These are phyloP conservation scores for Toxotes jaculatrix DNA, from an alignment of 2,113 vertebrate species.

Conservation along the genomic window DNA sequence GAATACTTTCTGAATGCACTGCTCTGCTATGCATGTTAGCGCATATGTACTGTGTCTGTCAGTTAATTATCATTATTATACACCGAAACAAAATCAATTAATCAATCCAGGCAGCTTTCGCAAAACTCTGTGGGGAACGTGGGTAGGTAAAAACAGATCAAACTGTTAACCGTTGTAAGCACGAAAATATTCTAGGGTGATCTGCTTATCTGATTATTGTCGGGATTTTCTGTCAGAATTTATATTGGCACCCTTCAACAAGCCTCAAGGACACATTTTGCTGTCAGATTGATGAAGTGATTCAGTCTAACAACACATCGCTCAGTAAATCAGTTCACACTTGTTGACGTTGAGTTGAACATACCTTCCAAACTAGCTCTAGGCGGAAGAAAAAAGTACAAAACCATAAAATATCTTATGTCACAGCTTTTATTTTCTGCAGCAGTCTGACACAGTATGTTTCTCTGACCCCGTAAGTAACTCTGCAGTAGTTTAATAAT, in stretches of 20 bases:
- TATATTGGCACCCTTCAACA: background rate
- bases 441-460: background rate
- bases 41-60: too few relatives aligned
- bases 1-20: too few relatives aligned
- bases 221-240: background rate
- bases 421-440: background rate
- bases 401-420: background rate
- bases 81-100: background rate
- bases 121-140: background rate
- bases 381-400: background rate
- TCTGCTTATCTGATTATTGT: background rate
- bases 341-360: slow-evolving; percentile 20
- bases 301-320: background rate
- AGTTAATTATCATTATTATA: too few relatives aligned
- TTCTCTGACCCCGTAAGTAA: too few relatives aligned
- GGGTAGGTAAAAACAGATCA: background rate
- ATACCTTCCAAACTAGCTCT: background rate
- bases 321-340: slow-evolving; percentile 26
- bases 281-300: slow-evolving; percentile 15
- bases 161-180: background rate
- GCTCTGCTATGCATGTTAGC: too few relatives aligned
- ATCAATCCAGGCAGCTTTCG: background rate
- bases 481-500: background rate
- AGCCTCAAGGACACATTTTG: slow-evolving; percentile 32
- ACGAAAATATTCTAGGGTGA: background rate